Evolutionary conservation across 2,888 invertebrate genomes (phyloP).

Genomic region (Philereme vetulata): DNA sequence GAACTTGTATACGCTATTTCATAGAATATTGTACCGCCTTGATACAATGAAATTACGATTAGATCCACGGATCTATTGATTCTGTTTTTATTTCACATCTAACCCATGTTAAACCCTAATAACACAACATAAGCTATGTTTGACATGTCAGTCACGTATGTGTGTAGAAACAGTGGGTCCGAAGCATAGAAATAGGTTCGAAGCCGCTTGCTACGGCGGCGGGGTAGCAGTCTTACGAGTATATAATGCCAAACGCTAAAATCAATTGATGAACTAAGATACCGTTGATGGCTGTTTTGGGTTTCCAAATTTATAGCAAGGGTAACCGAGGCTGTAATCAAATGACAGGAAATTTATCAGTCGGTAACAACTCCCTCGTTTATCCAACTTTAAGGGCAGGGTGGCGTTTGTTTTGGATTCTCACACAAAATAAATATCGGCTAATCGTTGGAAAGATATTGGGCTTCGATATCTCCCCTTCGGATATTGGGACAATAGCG

Average conservation of each 20-base stretch:
- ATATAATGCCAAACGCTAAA: slow-evolving; percentile 7
- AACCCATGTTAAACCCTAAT: no score
- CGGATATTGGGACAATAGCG: slow-evolving; percentile 73
- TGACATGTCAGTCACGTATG: no score
- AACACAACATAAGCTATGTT: no score
- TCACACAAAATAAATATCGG: slow-evolving; percentile 72
- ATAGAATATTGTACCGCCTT: no score
- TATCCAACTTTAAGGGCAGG: slow-evolving; percentile 43
- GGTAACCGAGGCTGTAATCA: slow-evolving; percentile 26
- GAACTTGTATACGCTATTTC: no score
- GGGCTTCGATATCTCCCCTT: slow-evolving; percentile 70
- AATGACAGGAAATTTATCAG: slow-evolving; percentile 34
- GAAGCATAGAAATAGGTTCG: neutral
- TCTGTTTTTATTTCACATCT: no score
- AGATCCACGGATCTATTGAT: no score
- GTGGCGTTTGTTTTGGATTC: slow-evolving; percentile 67
- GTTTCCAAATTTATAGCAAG: slow-evolving; percentile 20
- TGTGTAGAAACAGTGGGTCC: no score
- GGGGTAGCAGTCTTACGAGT: slow-evolving; percentile 5
- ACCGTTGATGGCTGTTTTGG: slow-evolving; percentile 23
- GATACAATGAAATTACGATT: no score
- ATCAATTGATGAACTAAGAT: slow-evolving; percentile 20
- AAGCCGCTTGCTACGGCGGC: slow-evolving; percentile 17
- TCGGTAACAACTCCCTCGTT: slow-evolving; percentile 37
- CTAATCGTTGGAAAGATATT: slow-evolving; percentile 71